A percentile compares a stretch with the other conserved stretches of the same genome.
phyloP scores from a whole-genome alignment of 2,888 invertebrate genomes.

The Lymantria dispar region DNA sequence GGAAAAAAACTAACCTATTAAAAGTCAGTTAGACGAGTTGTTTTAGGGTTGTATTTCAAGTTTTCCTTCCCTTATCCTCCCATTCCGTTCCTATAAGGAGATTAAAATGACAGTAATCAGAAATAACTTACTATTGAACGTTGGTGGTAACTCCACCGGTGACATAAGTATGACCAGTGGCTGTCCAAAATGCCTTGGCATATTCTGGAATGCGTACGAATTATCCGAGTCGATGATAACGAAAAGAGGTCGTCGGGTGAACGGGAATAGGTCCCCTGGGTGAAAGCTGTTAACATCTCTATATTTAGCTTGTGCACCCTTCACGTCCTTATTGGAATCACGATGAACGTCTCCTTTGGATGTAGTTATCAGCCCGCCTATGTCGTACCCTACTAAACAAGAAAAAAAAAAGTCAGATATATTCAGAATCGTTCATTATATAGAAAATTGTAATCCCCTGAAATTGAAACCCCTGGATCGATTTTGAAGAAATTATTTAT shows the following conservation, averaged over 20 bases:
- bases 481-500: too few species aligned
- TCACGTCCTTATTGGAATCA: constrained; percentile 50
- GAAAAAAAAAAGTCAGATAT: background rate
- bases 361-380: constrained; percentile 95
- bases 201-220: constrained; percentile 94
- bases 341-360: constrained; percentile 89
- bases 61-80: too few species aligned
- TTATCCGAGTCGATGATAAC: constrained; percentile 98
- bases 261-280: constrained; percentile 96
- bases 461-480: too few species aligned
- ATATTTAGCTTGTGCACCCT: constrained; percentile 26
- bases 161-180: constrained; percentile 97
- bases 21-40: too few species aligned
- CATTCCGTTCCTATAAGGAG: too few species aligned
- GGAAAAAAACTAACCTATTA: too few species aligned
- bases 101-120: too few species aligned
- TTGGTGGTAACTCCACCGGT: constrained; percentile 93
- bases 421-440: too few species aligned
- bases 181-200: constrained; percentile 95
- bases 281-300: constrained; percentile 92
- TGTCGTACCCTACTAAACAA: constrained; percentile 90
- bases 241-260: constrained; percentile 95
- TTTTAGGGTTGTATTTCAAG: too few species aligned
- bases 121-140: constrained; percentile 89
- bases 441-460: too few species aligned